These are phyloP conservation scores for Drosophila santomea DNA, from an alignment of 1,140 invertebrate genomes.

Conservation along the genomic window DNA sequence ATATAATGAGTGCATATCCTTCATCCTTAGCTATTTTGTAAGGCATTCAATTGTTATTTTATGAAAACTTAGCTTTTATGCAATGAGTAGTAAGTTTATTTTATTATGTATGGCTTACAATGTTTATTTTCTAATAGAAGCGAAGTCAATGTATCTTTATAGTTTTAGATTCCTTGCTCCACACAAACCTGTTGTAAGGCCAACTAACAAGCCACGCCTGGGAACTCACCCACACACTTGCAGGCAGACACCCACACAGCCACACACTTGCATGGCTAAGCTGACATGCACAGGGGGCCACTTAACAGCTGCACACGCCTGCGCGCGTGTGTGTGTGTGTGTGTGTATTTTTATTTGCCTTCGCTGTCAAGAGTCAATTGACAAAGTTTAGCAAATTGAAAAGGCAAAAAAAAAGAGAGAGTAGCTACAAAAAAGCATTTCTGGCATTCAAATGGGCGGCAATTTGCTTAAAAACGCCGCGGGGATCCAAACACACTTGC, in stretches of 20 bases:
- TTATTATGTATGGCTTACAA: too few species aligned
- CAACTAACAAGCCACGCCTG: constrained; percentile 59
- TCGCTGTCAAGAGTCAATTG: constrained; percentile 79
- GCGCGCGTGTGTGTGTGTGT: constrained; percentile 12
- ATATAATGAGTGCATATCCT: too few species aligned
- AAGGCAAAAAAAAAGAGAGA: constrained; percentile 23
- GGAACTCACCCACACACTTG: constrained; percentile 14
- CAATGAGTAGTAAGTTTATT: too few species aligned
- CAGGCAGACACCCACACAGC: constrained; percentile 10
- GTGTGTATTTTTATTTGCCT: constrained; percentile 53
- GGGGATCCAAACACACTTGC: constrained; percentile 32
- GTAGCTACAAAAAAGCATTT: constrained; percentile 27
- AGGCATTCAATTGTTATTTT: too few species aligned
- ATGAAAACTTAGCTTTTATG: too few species aligned
- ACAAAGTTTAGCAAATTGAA: constrained; percentile 71
- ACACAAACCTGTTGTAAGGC: constrained; percentile 49
- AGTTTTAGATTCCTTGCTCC: constrained; percentile 27
- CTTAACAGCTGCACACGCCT: constrained; percentile 51
- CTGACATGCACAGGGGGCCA: constrained; percentile 63
- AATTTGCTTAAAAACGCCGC: constrained; percentile 73
- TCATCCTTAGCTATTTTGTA: too few species aligned
- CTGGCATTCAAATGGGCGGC: constrained; percentile 54
- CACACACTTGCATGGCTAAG: constrained; percentile 18
- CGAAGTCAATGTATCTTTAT: neutral
- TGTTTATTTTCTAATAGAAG: too few species aligned